Percentiles rank a stretch among this genome's conserved stretches.
phyloP scores from a whole-genome alignment of 2,797 vertebrate species.

The Mormyrops attenuatus region DNA sequence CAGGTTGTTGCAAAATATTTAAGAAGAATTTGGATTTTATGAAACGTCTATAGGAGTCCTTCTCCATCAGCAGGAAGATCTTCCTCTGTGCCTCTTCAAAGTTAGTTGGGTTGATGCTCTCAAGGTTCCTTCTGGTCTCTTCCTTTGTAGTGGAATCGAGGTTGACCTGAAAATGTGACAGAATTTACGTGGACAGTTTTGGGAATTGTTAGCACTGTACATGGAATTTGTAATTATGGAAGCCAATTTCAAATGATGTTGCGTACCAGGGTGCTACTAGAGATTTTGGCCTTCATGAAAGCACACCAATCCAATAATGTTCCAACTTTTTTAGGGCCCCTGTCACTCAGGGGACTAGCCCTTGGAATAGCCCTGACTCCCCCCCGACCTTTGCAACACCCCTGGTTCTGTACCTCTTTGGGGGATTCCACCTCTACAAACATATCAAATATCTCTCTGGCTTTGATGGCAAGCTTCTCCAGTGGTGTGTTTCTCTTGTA shows the following conservation, averaged over 20 bases:
- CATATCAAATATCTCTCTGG: constrained; percentile 74
- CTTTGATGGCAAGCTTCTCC: constrained; percentile 60
- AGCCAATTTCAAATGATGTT: background rate
- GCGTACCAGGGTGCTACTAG: background rate
- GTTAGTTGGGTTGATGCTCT: constrained; percentile 59
- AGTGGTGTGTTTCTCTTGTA: constrained; percentile 65
- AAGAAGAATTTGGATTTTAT: constrained; percentile 76
- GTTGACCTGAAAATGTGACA: constrained; percentile 68
- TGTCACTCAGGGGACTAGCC: background rate
- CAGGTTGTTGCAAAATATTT: constrained; percentile 48
- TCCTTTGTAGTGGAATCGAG: constrained; percentile 77
- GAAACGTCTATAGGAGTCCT: constrained; percentile 91
- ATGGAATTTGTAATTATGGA: background rate
- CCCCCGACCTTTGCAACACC: background rate
- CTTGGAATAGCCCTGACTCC: background rate
- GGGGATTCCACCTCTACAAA: constrained; percentile 74
- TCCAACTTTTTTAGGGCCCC: background rate
- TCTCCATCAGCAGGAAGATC: constrained; percentile 87
- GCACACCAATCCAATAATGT: background rate
- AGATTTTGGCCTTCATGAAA: background rate
- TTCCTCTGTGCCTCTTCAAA: constrained; percentile 84
- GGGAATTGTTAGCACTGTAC: background rate
- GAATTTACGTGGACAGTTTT: background rate
- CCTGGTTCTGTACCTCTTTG: constrained; percentile 62
- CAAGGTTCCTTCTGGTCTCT: constrained; percentile 66